Evolutionary conservation across 2,888 invertebrate species (phyloP).

Genomic region (Darwinula stevensoni): DNA sequence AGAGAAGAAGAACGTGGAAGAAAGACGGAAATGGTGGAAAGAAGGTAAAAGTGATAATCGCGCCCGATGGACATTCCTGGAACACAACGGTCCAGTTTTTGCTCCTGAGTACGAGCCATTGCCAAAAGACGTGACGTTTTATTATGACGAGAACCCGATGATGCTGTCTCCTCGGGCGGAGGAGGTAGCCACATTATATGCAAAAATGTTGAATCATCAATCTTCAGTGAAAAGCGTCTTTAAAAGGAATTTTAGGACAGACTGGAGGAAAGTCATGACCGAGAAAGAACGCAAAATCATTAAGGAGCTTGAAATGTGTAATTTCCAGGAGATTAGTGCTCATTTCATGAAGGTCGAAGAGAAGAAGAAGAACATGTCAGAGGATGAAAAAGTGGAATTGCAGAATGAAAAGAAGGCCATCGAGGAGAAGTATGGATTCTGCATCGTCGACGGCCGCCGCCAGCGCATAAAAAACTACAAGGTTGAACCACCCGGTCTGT

Average conservation of each 20-base stretch:
- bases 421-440: slow-evolving; percentile 71
- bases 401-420: slow-evolving; percentile 71
- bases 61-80: slow-evolving; percentile 75
- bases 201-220: slow-evolving; percentile 91
- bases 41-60: slow-evolving; percentile 84
- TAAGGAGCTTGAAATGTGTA: slow-evolving; percentile 68
- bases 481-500: slow-evolving; percentile 86
- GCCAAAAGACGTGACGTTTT: slow-evolving; percentile 60
- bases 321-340: slow-evolving; percentile 64
- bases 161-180: slow-evolving; percentile 47
- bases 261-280: slow-evolving; percentile 87
- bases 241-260: slow-evolving; percentile 87
- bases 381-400: slow-evolving; percentile 61
- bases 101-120: slow-evolving; percentile 74
- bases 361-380: slow-evolving; percentile 53
- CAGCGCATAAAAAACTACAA: slow-evolving; percentile 97
- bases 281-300: slow-evolving; percentile 52
- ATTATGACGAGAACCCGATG: slow-evolving; percentile 56
- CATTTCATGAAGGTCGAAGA: slow-evolving; percentile 40
- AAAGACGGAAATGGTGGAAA: slow-evolving; percentile 95
- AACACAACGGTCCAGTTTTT: slow-evolving; percentile 93
- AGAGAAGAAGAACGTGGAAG: slow-evolving; percentile 52
- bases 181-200: slow-evolving; percentile 91
- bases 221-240: slow-evolving; percentile 85
- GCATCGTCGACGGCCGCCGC: slow-evolving; percentile 82